Conservation (phyloP, 2,888 invertebrate genomes). For the Flabesymbios commensalis region DNA sequence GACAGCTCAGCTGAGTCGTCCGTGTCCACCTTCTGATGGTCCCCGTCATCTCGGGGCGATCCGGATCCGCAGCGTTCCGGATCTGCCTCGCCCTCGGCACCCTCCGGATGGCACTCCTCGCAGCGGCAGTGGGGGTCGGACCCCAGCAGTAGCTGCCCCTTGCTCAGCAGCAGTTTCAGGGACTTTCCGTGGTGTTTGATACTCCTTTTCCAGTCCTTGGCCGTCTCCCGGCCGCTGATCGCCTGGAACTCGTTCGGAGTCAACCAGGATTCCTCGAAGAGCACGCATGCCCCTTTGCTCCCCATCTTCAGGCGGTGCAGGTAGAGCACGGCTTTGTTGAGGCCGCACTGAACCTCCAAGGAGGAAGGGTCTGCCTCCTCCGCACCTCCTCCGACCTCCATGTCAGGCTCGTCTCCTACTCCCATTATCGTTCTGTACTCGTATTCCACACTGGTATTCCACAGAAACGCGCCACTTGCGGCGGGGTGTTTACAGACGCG, state of each 20-base stretch:
- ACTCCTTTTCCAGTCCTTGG: constrained; percentile 64
- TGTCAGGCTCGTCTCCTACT: too few relatives aligned
- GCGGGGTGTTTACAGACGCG: too few relatives aligned
- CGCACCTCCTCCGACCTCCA: background rate
- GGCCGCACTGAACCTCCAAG: constrained; percentile 59
- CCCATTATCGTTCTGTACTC: too few relatives aligned
- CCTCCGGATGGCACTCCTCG: constrained; percentile 23
- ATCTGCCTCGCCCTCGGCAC: too few relatives aligned
- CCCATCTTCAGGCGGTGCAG: constrained; percentile 61
- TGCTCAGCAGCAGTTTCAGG: constrained; percentile 62
- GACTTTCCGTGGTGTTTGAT: constrained; percentile 64
- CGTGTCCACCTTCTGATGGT: too few relatives aligned
- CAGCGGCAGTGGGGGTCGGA: constrained; percentile 61
- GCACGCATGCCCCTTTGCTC: constrained; percentile 64
- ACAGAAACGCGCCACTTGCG: too few relatives aligned
- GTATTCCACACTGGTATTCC: too few relatives aligned
- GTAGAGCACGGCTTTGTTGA: constrained; percentile 58
- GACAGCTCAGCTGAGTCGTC: too few relatives aligned
- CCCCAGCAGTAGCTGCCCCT: constrained; percentile 61
- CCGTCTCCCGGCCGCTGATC: constrained; percentile 63
- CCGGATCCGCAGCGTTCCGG: too few relatives aligned
- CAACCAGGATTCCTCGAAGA: constrained; percentile 60
- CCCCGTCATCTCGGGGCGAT: too few relatives aligned
- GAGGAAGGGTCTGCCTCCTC: constrained; percentile 7
- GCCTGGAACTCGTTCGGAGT: constrained; percentile 65